Conservation (phyloP, 1,140 invertebrate species). For the Pachypeltis micranthus region DNA sequence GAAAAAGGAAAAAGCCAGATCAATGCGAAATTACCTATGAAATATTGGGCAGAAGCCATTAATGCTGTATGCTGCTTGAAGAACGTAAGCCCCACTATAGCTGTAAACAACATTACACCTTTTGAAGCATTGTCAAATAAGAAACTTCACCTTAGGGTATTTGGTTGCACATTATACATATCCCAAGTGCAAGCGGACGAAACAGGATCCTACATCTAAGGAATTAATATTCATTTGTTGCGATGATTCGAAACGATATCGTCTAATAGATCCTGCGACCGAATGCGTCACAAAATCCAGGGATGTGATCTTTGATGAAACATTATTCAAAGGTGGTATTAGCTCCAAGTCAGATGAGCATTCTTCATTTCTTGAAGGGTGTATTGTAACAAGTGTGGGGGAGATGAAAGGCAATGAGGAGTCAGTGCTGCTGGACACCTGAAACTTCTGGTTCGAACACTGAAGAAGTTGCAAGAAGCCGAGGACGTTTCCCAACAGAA, state of each 20-base stretch:
- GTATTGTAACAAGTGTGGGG: not conserved
- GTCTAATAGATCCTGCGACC: not conserved
- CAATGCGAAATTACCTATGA: too few relatives aligned
- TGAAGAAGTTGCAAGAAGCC: not conserved
- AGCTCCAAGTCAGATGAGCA: not conserved
- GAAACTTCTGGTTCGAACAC: not conserved
- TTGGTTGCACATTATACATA: slow-evolving; percentile 18
- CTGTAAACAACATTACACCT: too few relatives aligned
- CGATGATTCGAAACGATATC: slow-evolving; percentile 11
- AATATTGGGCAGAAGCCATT: too few relatives aligned
- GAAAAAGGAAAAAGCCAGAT: too few relatives aligned
- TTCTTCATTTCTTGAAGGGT: not conserved
- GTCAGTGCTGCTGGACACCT: not conserved
- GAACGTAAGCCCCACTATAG: too few relatives aligned
- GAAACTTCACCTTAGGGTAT: slow-evolving; percentile 23
- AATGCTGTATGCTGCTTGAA: too few relatives aligned
- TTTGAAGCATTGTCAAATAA: too few relatives aligned
- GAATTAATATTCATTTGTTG: slow-evolving; percentile 13
- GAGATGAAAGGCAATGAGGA: not conserved
- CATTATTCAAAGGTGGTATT: not conserved
- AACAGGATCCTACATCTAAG: slow-evolving; percentile 17
- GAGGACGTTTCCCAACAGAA: not conserved
- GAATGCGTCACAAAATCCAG: not conserved
- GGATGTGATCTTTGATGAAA: not conserved
- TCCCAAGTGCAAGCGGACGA: slow-evolving; percentile 19